A percentile compares a stretch with the other conserved stretches of the same genome.
Evolutionary conservation across 2,797 vertebrate genomes (phyloP).

Genomic region (Phaenicophaeus curvirostris): DNA sequence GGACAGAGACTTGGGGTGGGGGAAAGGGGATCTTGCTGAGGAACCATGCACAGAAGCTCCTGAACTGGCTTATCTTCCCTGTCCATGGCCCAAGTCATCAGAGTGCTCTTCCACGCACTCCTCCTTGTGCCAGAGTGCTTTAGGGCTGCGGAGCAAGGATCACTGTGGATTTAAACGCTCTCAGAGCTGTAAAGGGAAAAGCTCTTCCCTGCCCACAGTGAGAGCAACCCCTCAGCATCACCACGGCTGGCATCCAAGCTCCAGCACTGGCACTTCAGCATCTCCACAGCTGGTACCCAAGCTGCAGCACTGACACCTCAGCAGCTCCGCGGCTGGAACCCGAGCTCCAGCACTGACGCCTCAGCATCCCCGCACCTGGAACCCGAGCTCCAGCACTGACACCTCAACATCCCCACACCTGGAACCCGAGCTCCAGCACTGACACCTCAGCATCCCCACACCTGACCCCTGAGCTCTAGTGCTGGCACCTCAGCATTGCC

Average conservation of each 20-base stretch:
- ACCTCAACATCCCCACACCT: not conserved
- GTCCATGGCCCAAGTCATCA: not conserved
- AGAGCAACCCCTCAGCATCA: not conserved
- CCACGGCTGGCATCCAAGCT: not conserved
- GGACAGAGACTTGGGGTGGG: not conserved
- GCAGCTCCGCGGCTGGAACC: not conserved
- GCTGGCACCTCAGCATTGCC: not conserved
- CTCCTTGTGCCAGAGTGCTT: rapidly evolving
- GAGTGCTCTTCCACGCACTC: not conserved
- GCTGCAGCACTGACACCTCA: no score
- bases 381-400: not conserved
- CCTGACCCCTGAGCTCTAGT: not conserved
- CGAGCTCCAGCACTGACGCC: not conserved
- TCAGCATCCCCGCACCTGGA: not conserved
- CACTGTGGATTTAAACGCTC: not conserved
- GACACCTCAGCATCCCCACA: not conserved
- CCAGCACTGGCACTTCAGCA: no score
- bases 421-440: not conserved
- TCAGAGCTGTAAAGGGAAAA: not conserved
- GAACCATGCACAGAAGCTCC: rapidly evolving
- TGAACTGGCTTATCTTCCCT: not conserved
- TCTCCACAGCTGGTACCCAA: no score
- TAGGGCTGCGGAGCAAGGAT: not conserved
- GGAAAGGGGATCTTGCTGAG: not conserved
- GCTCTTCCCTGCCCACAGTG: rapidly evolving